A percentile compares a stretch with the other conserved stretches of the same genome.
These are phyloP conservation scores for Anolis sagrei DNA, from an alignment of 2,113 vertebrate species.

Conservation along the genomic window DNA sequence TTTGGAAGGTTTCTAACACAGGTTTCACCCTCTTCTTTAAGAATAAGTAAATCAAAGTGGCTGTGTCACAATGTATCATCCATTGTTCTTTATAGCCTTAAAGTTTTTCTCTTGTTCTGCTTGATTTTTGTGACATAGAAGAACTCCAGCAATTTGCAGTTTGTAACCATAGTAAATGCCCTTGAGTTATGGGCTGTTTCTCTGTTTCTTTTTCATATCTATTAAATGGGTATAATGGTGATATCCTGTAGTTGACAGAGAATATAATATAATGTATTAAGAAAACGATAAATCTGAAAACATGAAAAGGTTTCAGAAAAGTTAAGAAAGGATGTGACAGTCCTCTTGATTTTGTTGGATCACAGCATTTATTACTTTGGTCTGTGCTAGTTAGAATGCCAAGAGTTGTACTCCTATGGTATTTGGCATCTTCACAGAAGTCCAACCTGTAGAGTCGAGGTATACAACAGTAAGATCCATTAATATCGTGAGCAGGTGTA, in stretches of 20 bases:
- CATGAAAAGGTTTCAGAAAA: not conserved
- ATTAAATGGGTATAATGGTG: not conserved
- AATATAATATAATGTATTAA: not conserved
- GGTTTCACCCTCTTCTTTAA: not conserved
- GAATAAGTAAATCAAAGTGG: not conserved
- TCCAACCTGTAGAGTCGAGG: not conserved
- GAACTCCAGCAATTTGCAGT: not conserved
- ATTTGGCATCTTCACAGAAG: too few relatives aligned
- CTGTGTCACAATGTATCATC: not conserved
- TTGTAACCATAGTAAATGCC: not conserved
- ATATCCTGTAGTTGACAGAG: not conserved
- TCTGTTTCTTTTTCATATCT: not conserved
- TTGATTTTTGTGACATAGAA: not conserved
- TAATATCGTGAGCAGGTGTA: not conserved
- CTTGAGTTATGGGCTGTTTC: not conserved
- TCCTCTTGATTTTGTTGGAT: too few relatives aligned
- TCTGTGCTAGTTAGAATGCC: too few relatives aligned
- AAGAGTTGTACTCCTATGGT: too few relatives aligned
- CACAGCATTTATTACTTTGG: too few relatives aligned
- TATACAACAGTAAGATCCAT: too few relatives aligned
- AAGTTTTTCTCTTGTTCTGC: not conserved
- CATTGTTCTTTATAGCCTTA: not conserved
- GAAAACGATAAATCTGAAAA: not conserved
- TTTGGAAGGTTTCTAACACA: not conserved
- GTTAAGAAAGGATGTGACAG: too few relatives aligned